Evolutionary conservation across 2,113 vertebrate genomes (phyloP), one percentile per base, ranked within the genome.

Genomic region (Mugil cephalus): DNA sequence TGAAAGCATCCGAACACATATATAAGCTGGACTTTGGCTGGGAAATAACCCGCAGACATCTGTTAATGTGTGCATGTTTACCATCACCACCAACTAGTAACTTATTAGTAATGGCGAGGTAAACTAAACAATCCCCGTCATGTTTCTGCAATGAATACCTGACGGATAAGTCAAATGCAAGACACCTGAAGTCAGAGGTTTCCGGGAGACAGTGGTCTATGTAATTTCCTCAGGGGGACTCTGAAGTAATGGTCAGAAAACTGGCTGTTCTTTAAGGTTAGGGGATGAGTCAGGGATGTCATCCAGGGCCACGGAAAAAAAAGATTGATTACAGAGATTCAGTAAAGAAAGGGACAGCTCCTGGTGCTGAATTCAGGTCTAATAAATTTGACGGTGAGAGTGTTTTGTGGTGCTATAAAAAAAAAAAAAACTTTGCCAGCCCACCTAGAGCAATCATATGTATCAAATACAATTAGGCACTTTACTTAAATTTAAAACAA

Each of bases 361-460:
- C 55, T 54, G 55, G 61, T 81, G 66, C 83, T 85, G 74, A 68
- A 86, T 68, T 9, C 2, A 34, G 4, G 14, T 30, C 4, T 10
- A 19, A 47, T n/a, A 19, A 1, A 34, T 0, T 1, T 11, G 39
- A 45, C 38, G 46, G 24, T 30, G 24, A 30, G 24, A 30, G 24
- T 14, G 15, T 17, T 35, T 17, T 18, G n/a, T n/a, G 14, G 43
- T 45, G 43, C 13, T 4, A 7, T 5, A 14, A 8, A 45, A 45
- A 6, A 30, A n/a, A n/a, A n/a, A n/a, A n/a, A n/a, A n/a, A n/a
- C n/a, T n/a, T n/a, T n/a, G 24, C 24, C 24, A 5, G 2, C 24
- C 24, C 24, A 30, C 24, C 24, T 30, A 30, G 2, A 30, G 24
- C 24, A 30, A 30, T 30, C 24, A 30, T 30, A 5, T 30, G 2